phyloP scores from a whole-genome alignment of 2,888 invertebrate genomes.

The Metacarcinus magister region DNA sequence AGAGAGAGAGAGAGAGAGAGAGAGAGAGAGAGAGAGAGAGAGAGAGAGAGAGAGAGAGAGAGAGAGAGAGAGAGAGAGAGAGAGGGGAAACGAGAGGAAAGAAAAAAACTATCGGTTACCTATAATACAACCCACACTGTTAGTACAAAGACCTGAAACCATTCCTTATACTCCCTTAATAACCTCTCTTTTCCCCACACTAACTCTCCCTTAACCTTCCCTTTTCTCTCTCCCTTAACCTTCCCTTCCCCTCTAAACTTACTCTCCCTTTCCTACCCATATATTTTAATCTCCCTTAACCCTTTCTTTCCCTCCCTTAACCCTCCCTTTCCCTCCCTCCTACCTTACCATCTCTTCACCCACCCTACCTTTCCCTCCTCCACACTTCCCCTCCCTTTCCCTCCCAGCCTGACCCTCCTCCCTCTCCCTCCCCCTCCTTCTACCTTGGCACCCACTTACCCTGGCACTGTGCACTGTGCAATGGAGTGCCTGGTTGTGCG shows the following conservation, averaged over 20 bases:
- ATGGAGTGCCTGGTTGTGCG: constrained; percentile 80
- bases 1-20: constrained; percentile 37
- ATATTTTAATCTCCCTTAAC: too few relatives aligned
- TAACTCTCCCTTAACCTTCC: background rate
- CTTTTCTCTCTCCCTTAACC: background rate
- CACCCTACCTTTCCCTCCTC: background rate
- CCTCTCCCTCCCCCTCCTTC: background rate
- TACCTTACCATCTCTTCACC: background rate
- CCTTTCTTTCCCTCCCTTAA: background rate
- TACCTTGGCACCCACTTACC: constrained; percentile 56
- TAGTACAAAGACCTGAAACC: background rate
- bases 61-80: constrained; percentile 55
- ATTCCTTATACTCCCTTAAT: background rate
- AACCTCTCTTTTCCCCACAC: background rate
- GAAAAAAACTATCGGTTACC: background rate
- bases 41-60: constrained; percentile 52
- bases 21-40: constrained; percentile 54
- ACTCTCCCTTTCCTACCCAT: background rate
- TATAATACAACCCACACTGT: background rate
- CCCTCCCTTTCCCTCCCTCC: background rate
- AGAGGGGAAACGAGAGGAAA: constrained; percentile 47
- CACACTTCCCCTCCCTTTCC: background rate
- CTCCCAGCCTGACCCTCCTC: background rate
- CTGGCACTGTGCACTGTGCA: constrained; percentile 80
- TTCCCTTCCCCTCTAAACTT: too few relatives aligned